Evolutionary conservation across 92 coral and sea anemone genomes (phyloP).

Genomic region (Epizoanthus fatuus): DNA sequence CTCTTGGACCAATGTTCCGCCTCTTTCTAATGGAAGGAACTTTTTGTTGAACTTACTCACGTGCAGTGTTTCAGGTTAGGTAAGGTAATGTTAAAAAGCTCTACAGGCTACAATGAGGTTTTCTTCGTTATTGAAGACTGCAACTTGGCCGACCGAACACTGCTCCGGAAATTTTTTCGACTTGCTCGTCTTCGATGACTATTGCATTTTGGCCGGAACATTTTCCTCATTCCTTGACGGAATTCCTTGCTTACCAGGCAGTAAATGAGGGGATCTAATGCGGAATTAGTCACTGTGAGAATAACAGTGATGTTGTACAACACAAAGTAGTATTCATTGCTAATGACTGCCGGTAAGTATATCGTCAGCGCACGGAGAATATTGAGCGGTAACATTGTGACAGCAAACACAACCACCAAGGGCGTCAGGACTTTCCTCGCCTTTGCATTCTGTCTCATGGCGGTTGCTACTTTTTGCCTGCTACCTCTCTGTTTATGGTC

Average conservation of each 20-base stretch:
- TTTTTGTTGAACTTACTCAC: too few relatives aligned
- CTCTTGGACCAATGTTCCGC: too few relatives aligned
- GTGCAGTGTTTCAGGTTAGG: too few relatives aligned
- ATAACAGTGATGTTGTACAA: conserved; percentile 54
- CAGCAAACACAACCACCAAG: conserved; percentile 63
- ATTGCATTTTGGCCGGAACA: too few relatives aligned
- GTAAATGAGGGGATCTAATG: conserved; percentile 65
- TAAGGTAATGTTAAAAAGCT: too few relatives aligned
- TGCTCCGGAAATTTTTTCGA: too few relatives aligned
- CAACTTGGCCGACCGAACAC: too few relatives aligned
- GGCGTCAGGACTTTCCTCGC: conserved; percentile 71
- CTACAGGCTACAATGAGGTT: too few relatives aligned
- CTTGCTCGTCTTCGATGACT: too few relatives aligned
- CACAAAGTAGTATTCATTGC: conserved; percentile 40
- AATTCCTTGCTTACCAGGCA: conserved; percentile 68
- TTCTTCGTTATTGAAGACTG: too few relatives aligned
- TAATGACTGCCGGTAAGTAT: conserved; percentile 31
- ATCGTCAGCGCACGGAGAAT: conserved; percentile 36
- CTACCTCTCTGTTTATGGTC: not conserved
- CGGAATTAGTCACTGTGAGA: conserved; percentile 58
- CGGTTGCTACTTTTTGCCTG: not conserved
- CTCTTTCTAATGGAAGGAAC: too few relatives aligned
- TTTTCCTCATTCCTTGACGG: conserved; percentile 51
- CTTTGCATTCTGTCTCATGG: conserved; percentile 51
- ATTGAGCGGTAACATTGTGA: conserved; percentile 64